Evolutionary conservation across 2,888 invertebrate genomes (phyloP).

Genomic region (Ochropleura plecta): DNA sequence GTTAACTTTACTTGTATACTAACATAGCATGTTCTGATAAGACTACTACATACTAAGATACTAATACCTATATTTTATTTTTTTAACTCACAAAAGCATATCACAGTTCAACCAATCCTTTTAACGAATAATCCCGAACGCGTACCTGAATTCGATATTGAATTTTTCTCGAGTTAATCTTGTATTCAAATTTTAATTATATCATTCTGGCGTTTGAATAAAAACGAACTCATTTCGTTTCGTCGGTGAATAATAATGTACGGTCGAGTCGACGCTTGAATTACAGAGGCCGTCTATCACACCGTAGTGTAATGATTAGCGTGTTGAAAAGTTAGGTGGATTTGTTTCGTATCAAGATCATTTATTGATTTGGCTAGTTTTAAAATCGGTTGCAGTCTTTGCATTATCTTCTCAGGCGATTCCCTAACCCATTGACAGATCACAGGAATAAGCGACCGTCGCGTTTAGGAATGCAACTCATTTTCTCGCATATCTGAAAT

Average conservation of each 20-base stretch:
- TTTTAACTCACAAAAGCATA: conserved; percentile 6
- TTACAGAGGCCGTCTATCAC: conserved; percentile 74
- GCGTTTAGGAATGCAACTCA: no score
- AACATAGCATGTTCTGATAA: background rate
- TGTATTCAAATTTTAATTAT: conserved; percentile 90
- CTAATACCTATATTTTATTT: background rate
- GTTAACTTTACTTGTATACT: no score
- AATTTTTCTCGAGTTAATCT: conserved; percentile 88
- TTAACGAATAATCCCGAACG: conserved; percentile 69
- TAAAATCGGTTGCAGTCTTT: no score
- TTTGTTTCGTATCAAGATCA: no score
- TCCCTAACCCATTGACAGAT: no score
- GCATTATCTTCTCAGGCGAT: no score
- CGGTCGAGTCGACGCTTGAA: conserved; percentile 76
- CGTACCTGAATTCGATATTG: conserved; percentile 78
- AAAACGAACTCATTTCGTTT: conserved; percentile 88
- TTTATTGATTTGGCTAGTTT: no score
- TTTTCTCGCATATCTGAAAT: no score
- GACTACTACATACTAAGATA: background rate
- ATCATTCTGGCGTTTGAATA: conserved; percentile 89
- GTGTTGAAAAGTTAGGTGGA: background rate
- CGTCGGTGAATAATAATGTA: conserved; percentile 88
- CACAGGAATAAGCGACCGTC: no score
- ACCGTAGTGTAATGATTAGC: conserved; percentile 74
- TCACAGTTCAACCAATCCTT: conserved; percentile 65